Percentiles rank a stretch among this genome's conserved stretches.
phyloP scores from a whole-genome alignment of 2,113 vertebrate genomes.

The Neogobius melanostomus region DNA sequence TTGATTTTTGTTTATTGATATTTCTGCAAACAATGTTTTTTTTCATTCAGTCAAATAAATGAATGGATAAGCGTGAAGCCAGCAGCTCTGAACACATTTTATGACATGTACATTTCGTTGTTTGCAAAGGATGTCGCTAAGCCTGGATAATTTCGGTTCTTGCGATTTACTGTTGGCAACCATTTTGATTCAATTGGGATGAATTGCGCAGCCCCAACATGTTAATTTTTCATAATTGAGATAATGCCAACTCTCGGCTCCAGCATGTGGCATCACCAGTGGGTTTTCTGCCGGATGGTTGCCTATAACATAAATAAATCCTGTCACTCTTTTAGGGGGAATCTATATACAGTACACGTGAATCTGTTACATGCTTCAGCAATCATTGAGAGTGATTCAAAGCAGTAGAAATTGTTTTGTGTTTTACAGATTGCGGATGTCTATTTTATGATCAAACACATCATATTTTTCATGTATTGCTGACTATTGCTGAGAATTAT shows the following conservation, averaged over 20 bases:
- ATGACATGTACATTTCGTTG: too few relatives aligned
- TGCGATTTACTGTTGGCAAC: too few relatives aligned
- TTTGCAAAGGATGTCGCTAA: too few relatives aligned
- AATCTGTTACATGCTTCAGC: background rate
- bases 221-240: background rate
- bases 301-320: background rate
- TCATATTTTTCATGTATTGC: too few relatives aligned
- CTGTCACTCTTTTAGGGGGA: background rate
- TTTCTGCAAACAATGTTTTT: background rate
- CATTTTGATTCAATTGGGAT: too few relatives aligned
- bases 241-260: background rate
- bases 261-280: too few relatives aligned
- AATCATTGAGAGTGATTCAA: background rate
- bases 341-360: background rate
- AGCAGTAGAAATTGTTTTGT: background rate
- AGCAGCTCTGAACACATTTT: background rate
- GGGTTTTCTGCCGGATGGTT: background rate
- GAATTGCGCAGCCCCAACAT: too few relatives aligned
- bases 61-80: background rate
- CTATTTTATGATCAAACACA: too few relatives aligned
- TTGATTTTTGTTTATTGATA: slow-evolving; percentile 21
- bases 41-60: slow-evolving; percentile 7
- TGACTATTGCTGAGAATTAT: too few relatives aligned
- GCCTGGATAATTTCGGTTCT: too few relatives aligned
- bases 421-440: too few relatives aligned